Percentiles rank a stretch among this genome's conserved stretches.
phyloP scores from a whole-genome alignment of 1,140 invertebrate genomes.

The Nebria ingens region DNA sequence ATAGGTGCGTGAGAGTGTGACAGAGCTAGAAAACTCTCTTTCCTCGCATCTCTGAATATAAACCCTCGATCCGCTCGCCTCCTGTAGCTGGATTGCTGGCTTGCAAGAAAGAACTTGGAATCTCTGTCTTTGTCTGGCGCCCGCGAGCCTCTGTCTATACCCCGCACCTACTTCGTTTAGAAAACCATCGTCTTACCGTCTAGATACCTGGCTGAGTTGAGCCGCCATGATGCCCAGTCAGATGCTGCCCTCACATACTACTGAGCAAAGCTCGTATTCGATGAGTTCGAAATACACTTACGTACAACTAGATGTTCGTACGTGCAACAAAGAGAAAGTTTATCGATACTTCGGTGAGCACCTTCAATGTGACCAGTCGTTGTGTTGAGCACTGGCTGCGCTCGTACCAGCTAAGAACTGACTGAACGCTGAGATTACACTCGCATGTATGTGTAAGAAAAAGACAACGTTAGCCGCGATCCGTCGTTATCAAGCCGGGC shows the following conservation, averaged over 20 bases:
- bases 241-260: slow-evolving; percentile 21
- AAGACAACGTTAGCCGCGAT: slow-evolving; percentile 1
- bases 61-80: background rate
- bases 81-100: too few relatives aligned
- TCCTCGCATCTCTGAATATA: too few relatives aligned
- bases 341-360: background rate
- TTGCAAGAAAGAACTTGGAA: background rate
- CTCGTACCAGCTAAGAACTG: background rate
- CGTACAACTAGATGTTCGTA: background rate
- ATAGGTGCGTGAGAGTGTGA: background rate
- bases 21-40: too few relatives aligned
- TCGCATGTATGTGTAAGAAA: slow-evolving; percentile 2
- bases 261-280: slow-evolving; percentile 14
- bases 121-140: background rate
- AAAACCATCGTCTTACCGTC: background rate
- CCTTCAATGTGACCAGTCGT: background rate
- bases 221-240: slow-evolving; percentile 21
- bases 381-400: background rate
- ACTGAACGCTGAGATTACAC: background rate
- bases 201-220: slow-evolving; percentile 10
- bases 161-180: background rate
- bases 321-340: background rate
- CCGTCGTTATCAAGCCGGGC: slow-evolving; percentile 20
- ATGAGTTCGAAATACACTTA: slow-evolving; percentile 17
- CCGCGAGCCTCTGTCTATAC: background rate